phyloP scores from a whole-genome alignment of 2,888 invertebrate genomes.

The Lampropteryx suffumata region DNA sequence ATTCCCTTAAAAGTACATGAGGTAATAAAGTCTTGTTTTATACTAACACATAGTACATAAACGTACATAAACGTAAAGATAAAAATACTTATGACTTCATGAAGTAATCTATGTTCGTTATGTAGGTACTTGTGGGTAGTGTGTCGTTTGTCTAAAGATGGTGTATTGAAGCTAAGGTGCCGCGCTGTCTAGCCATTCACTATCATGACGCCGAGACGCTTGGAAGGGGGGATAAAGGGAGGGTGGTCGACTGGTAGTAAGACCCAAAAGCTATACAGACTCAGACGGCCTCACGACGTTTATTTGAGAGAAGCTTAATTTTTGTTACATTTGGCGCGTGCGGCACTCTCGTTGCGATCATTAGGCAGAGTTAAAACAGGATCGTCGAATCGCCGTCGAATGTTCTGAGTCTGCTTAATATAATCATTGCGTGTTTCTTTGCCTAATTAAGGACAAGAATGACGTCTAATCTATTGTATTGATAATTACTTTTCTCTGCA shows the following conservation, averaged over 20 bases:
- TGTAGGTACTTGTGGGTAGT: constrained; percentile 5
- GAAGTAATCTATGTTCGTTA: no score
- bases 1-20: no score
- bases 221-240: constrained; percentile 32
- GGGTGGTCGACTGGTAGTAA: constrained; percentile 24
- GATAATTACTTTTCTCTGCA: neutral
- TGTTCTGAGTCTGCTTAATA: constrained; percentile 30
- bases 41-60: no score
- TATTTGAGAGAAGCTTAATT: constrained; percentile 28
- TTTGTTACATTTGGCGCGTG: constrained; percentile 26
- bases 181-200: constrained; percentile 67
- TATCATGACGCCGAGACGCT: constrained; percentile 50
- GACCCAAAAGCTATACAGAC: constrained; percentile 16
- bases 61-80: no score
- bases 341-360: constrained; percentile 25
- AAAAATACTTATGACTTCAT: no score
- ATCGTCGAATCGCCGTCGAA: constrained; percentile 30
- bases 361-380: constrained; percentile 26
- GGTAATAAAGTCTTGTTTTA: no score
- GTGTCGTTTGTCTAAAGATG: constrained; percentile 42
- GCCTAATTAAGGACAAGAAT: constrained; percentile 27
- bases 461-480: neutral
- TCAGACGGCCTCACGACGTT: constrained; percentile 12
- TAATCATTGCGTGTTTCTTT: constrained; percentile 29
- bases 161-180: constrained; percentile 54